A percentile compares a stretch with the other conserved stretches of the same genome.
phyloP scores from a whole-genome alignment of 2,797 vertebrate genomes.

The Hypotaenidia okinawae region DNA sequence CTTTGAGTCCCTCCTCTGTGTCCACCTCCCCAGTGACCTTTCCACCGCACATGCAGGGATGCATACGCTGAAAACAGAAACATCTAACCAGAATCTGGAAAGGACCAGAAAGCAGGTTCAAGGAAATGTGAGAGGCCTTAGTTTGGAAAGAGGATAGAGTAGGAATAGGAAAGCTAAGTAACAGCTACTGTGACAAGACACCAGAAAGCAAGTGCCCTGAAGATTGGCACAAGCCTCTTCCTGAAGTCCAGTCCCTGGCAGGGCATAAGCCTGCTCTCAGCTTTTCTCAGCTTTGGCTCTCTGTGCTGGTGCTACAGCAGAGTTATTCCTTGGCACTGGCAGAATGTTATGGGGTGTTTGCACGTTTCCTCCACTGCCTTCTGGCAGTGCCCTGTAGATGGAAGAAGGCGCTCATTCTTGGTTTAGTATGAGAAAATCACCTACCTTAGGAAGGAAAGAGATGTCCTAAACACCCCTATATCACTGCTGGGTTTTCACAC shows the following conservation, averaged over 20 bases:
- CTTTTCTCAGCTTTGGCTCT: not conserved
- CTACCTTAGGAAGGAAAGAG: not conserved
- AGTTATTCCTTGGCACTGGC: not conserved
- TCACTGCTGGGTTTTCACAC: not conserved
- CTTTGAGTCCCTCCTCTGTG: not conserved
- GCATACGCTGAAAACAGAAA: not conserved
- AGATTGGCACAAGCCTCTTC: not conserved
- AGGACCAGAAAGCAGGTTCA: not conserved
- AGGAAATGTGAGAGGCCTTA: not conserved
- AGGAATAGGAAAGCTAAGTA: not conserved
- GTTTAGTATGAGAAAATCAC: not conserved
- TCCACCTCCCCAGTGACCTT: not conserved
- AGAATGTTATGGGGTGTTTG: not conserved
- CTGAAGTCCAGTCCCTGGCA: rapidly evolving
- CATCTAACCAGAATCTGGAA: not conserved
- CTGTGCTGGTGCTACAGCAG: not conserved
- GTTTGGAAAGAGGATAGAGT: not conserved
- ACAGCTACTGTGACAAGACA: not conserved
- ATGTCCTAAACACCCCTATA: not conserved
- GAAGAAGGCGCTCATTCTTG: not conserved
- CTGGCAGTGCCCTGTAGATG: not conserved
- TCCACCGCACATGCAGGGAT: rapidly evolving
- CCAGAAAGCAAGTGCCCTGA: not conserved
- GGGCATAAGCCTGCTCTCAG: not conserved
- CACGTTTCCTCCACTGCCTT: not conserved